Percentiles rank a stretch among this genome's conserved stretches.
Evolutionary conservation across 2,797 vertebrate genomes (phyloP).

Genomic region (Leptoclinus maculatus): DNA sequence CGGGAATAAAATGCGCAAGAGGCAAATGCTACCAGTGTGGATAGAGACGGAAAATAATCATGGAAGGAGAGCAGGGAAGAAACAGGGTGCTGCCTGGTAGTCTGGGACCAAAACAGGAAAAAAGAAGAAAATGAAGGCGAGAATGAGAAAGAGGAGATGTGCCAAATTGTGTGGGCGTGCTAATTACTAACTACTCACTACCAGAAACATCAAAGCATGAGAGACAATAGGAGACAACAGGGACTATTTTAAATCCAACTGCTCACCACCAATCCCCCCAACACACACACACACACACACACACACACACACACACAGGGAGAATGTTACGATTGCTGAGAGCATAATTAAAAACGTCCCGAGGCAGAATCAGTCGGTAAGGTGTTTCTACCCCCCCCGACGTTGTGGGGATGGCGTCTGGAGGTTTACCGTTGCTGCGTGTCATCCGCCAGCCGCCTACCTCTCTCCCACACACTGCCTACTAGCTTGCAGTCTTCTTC

Average conservation of each 20-base stretch:
- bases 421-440: conserved; percentile 29
- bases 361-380: conserved; percentile 46
- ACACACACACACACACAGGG: neutral
- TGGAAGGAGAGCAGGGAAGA: neutral
- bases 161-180: conserved; percentile 53
- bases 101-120: conserved; percentile 17
- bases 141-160: conserved; percentile 33
- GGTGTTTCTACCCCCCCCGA: conserved; percentile 37
- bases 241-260: conserved; percentile 66
- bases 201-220: conserved; percentile 61
- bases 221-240: conserved; percentile 72
- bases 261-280: conserved; percentile 26
- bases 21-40: conserved; percentile 26
- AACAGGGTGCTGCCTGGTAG: conserved; percentile 21
- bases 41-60: neutral
- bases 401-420: conserved; percentile 17
- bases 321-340: conserved; percentile 35
- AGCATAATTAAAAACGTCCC: conserved; percentile 63
- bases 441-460: neutral
- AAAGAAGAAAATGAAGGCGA: conserved; percentile 26
- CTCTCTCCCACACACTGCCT: neutral
- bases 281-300: conserved; percentile 19
- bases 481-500: too few species aligned
- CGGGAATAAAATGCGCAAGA: neutral
- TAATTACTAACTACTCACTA: conserved; percentile 72